Evolutionary conservation across 2,113 vertebrate species (phyloP), one percentile per base, ranked within the genome.

Genomic region (Actinemys pallida): DNA sequence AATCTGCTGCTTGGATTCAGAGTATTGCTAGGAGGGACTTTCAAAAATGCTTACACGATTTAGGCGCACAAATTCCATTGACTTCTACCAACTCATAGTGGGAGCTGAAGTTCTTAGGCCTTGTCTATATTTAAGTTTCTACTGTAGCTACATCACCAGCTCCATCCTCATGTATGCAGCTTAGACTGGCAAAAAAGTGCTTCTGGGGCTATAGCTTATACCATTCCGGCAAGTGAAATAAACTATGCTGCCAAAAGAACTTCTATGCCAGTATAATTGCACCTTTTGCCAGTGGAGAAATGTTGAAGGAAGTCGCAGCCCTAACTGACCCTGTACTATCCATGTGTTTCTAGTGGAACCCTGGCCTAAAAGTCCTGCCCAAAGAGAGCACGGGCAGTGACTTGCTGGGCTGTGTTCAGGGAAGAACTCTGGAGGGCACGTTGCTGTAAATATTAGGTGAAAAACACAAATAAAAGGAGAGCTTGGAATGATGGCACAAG

Each of bases 251-350:
- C 12, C 13, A 83, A 35, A 90, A 81, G 5, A 4, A 83, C 39
- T 24, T 3, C 52, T n/a, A 4, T 86, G 42, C 56, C 90, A 39
- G 20, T 69, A 90, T 22, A 2, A 50, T 22, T 59, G 83, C 25
- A 83, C 87, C 87, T 83, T 94, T 85, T 90, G 50, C 57, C 92
- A 86, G 81, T 90, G 90, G 12, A 75, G 94, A 87, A 95, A 90
- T 86, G 11, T 88, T 82, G 54, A 20, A 57, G 13, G 52, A 89
- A 86, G 56, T 91, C n/a, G 31, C 56, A 78, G 72, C 87, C 59
- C 82, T 49, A 69, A 54, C 69, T 88, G 89, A 89, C 27, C 45
- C 81, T 82, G 0, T 92, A 90, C 86, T 81, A 92, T 19, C 25
- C 76, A 90, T 59, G 90, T 94, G 16, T 52, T 93, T 81, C 9